phyloP scores from a whole-genome alignment of 2,113 vertebrate genomes.

The Heloderma charlesbogerti region DNA sequence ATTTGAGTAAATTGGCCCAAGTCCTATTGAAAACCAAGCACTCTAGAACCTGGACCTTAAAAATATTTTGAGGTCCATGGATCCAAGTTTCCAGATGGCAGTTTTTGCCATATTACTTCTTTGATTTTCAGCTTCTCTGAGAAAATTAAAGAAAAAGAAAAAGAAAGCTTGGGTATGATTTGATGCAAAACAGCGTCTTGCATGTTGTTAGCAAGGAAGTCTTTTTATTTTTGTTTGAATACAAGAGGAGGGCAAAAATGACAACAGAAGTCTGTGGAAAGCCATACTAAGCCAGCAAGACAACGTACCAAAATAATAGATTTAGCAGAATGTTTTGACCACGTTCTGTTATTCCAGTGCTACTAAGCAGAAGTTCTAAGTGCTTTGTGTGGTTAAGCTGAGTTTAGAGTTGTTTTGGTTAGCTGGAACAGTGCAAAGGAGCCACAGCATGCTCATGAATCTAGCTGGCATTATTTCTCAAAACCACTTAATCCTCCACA shows the following conservation, averaged over 20 bases:
- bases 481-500: neutral
- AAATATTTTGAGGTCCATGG: neutral
- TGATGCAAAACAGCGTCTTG: neutral
- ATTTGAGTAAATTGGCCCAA: neutral
- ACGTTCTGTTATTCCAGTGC: constrained; percentile 37
- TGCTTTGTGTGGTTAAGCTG: constrained; percentile 23
- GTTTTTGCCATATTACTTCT: neutral
- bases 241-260: neutral
- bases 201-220: neutral
- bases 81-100: neutral
- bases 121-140: neutral
- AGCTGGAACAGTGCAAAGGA: neutral
- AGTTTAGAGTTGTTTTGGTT: constrained; percentile 8
- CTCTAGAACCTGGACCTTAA: neutral
- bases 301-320: neutral
- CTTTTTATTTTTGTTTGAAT: neutral
- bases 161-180: neutral
- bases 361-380: constrained; percentile 1
- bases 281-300: neutral
- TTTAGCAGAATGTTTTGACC: constrained; percentile 9
- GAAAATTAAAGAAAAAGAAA: neutral
- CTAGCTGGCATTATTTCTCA: constrained; percentile 18
- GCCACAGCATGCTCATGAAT: neutral
- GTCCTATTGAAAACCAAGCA: neutral
- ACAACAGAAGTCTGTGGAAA: neutral